These are phyloP conservation scores for Steinernema khuongi DNA, from an alignment of 1,140 invertebrate species.

Conservation along the genomic window DNA sequence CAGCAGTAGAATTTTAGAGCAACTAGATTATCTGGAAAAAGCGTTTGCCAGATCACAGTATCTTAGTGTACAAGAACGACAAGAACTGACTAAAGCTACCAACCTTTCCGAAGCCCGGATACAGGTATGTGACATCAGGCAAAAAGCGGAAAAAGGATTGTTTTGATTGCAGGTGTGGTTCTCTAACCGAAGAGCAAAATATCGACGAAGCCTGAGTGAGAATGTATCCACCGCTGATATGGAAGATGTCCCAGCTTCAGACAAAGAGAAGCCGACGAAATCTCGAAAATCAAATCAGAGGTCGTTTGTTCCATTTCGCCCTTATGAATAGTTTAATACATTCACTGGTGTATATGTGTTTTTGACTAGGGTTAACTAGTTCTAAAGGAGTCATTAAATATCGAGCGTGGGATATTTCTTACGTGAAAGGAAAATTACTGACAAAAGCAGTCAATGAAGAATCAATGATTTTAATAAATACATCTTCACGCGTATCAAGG, in stretches of 20 bases:
- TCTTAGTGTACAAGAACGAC: conserved; percentile 54
- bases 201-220: conserved; percentile 34
- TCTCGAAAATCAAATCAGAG: conserved; percentile 2
- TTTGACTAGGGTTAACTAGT: too few species aligned
- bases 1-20: conserved; percentile 44
- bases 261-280: not conserved
- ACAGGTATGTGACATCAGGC: conserved; percentile 52
- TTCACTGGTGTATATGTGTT: too few species aligned
- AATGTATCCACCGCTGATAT: conserved; percentile 11
- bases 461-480: too few species aligned
- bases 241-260: conserved; percentile 23
- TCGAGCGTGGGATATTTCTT: too few species aligned
- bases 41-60: conserved; percentile 36
- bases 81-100: conserved; percentile 57
- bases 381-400: too few species aligned
- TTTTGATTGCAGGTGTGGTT: conserved; percentile 54
- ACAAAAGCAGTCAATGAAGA: too few species aligned
- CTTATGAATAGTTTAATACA: conserved; percentile 30
- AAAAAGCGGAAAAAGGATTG: conserved; percentile 66
- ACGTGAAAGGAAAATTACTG: too few species aligned
- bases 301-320: conserved; percentile 21
- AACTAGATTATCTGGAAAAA: conserved; percentile 43
- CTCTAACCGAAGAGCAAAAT: conserved; percentile 53
- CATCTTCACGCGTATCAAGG: too few species aligned
- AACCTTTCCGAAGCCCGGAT: conserved; percentile 57